These are phyloP conservation scores for Phytoseiulus persimilis DNA, from an alignment of 2,888 invertebrate genomes.

Conservation along the genomic window DNA sequence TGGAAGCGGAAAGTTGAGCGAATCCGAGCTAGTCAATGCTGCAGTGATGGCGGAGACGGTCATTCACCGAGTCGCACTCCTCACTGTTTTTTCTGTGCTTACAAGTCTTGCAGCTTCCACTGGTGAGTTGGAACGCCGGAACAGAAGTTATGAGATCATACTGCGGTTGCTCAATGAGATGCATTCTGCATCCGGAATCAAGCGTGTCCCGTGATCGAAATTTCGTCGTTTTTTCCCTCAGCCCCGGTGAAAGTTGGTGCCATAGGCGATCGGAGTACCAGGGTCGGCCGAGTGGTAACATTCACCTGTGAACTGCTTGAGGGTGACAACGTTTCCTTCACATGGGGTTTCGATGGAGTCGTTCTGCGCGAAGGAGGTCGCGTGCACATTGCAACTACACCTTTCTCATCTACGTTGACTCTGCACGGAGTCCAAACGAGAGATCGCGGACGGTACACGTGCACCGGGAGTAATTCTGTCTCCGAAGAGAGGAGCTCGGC, in stretches of 20 bases:
- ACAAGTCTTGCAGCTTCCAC: neutral
- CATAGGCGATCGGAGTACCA: neutral
- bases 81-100: neutral
- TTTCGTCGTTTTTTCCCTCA: neutral
- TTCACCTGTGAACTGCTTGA: neutral
- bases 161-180: too few species aligned
- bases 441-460: slow-evolving; percentile 11
- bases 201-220: too few species aligned
- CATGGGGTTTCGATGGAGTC: slow-evolving; percentile 22
- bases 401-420: slow-evolving; percentile 7
- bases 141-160: too few species aligned
- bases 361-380: neutral
- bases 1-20: neutral
- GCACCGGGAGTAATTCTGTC: slow-evolving; percentile 13
- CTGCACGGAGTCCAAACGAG: neutral
- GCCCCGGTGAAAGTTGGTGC: slow-evolving; percentile 18
- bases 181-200: too few species aligned
- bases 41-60: neutral
- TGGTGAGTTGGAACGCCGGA: neutral
- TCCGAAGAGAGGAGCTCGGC: slow-evolving; percentile 11
- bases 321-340: slow-evolving; percentile 8
- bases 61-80: neutral
- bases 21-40: neutral
- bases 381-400: neutral
- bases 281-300: slow-evolving; percentile 6